These are phyloP conservation scores for Trachymyrmex septentrionalis DNA, from an alignment of 1,140 invertebrate genomes.

Conservation along the genomic window DNA sequence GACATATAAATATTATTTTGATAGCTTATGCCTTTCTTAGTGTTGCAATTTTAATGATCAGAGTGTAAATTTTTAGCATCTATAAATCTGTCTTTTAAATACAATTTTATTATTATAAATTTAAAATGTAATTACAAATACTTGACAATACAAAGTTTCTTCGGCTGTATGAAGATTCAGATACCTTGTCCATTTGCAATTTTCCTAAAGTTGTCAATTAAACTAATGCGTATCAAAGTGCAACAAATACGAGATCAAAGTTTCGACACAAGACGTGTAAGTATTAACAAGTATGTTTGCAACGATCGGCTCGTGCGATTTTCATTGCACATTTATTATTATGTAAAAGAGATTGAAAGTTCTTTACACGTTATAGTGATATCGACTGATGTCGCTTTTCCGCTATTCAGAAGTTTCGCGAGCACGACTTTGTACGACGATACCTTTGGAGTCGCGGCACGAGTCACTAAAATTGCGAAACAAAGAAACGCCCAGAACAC, in stretches of 20 bases:
- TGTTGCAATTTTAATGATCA: no score
- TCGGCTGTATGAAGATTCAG: no score
- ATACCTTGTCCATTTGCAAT: no score
- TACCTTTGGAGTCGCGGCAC: constrained; percentile 44
- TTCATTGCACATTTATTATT: constrained; percentile 41
- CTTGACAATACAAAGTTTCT: no score
- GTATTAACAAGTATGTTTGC: constrained; percentile 61
- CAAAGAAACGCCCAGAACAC: constrained; percentile 26
- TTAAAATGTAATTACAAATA: no score
- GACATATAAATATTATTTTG: no score
- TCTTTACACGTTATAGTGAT: neutral
- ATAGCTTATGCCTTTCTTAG: no score
- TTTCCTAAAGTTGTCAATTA: neutral
- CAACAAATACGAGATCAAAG: constrained; percentile 56
- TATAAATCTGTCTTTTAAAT: no score
- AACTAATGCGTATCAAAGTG: neutral
- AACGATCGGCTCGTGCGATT: constrained; percentile 26
- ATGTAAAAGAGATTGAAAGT: constrained; percentile 9
- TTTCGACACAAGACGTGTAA: constrained; percentile 23
- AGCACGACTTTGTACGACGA: constrained; percentile 22
- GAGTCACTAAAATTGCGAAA: constrained; percentile 51
- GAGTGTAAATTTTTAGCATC: no score
- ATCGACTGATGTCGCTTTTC: constrained; percentile 31
- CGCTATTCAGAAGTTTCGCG: constrained; percentile 46
- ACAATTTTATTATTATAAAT: no score